Percentiles rank a stretch among this genome's conserved stretches.
Conservation (phyloP, 2,797 vertebrate genomes). For the Pantherophis alleghaniensis region DNA sequence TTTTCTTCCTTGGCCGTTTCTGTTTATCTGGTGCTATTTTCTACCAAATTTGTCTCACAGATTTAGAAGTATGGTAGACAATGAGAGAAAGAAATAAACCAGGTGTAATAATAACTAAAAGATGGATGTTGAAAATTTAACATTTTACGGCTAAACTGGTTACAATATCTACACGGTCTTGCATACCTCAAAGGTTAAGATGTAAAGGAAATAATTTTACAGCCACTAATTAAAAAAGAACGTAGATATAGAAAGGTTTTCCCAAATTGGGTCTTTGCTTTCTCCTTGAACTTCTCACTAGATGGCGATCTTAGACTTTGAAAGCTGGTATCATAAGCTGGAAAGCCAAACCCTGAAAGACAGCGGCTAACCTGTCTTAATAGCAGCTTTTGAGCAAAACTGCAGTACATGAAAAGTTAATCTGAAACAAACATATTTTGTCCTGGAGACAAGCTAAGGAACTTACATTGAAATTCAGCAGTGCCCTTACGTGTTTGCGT, state of each 20-base stretch:
- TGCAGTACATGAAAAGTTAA: neutral
- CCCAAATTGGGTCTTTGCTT: neutral
- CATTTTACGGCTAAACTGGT: neutral
- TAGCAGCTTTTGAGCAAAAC: neutral
- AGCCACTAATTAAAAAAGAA: neutral
- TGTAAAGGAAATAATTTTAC: neutral
- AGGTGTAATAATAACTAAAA: neutral
- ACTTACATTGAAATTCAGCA: neutral
- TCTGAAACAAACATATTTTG: neutral
- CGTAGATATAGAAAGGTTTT: neutral
- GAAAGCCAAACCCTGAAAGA: neutral
- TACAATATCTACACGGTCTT: neutral
- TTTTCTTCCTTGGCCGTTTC: neutral
- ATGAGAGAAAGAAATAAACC: neutral
- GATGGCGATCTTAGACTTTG: slow-evolving; percentile 34
- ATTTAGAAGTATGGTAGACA: neutral
- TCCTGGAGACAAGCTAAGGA: neutral
- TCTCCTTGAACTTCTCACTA: slow-evolving; percentile 30
- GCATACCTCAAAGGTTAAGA: neutral
- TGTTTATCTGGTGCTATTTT: neutral
- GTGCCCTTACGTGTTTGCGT: neutral
- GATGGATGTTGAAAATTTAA: neutral
- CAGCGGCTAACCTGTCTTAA: neutral
- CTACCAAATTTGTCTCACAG: neutral
- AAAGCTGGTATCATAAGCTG: neutral